These are phyloP conservation scores for Manis pentadactyla DNA, from an alignment of 2,797 vertebrate species.

Conservation along the genomic window DNA sequence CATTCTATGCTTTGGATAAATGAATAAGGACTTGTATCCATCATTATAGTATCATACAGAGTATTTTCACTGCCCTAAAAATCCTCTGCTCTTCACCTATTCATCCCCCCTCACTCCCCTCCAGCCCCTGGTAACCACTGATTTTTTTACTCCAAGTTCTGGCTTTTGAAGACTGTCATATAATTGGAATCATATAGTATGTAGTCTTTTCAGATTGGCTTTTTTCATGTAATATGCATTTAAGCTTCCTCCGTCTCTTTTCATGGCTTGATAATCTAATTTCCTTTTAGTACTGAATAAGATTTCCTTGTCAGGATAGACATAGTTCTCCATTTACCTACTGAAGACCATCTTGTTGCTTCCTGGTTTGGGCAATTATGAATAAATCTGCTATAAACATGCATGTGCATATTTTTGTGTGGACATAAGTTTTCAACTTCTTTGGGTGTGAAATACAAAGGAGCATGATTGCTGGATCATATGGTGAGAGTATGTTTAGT, in stretches of 20 bases:
- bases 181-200: neutral
- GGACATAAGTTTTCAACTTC: neutral
- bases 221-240: neutral
- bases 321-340: neutral
- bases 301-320: neutral
- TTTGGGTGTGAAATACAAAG: neutral
- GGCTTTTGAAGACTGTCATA: neutral
- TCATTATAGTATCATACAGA: neutral
- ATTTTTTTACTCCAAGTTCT: neutral
- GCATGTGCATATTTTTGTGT: neutral
- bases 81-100: neutral
- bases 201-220: neutral
- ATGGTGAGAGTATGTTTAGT: neutral
- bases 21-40: neutral
- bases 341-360: neutral
- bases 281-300: neutral
- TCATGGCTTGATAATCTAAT: neutral
- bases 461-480: neutral
- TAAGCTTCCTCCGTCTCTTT: neutral
- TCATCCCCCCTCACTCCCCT: neutral
- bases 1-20: neutral
- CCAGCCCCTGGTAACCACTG: neutral
- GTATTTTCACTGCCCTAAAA: neutral
- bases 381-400: neutral
- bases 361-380: neutral